Evolutionary conservation across 2,797 vertebrate genomes (phyloP).

Genomic region (Fistularia commersonii): DNA sequence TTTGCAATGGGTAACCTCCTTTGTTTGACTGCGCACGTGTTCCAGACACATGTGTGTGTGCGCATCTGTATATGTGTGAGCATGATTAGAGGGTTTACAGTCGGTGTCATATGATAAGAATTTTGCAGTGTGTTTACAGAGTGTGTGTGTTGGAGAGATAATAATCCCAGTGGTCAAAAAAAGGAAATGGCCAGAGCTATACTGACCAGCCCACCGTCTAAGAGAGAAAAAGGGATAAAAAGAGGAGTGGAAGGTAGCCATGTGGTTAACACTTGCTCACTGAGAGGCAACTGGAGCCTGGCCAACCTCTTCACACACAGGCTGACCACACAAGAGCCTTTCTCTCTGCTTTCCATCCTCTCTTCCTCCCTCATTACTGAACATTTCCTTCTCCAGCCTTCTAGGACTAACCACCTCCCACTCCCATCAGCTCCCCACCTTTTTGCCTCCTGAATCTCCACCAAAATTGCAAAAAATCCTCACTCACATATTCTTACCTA

Average conservation of each 20-base stretch:
- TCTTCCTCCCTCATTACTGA: constrained; percentile 68
- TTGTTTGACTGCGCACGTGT: constrained; percentile 53
- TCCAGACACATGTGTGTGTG: constrained; percentile 9
- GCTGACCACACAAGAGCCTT: constrained; percentile 75
- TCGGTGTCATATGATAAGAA: constrained; percentile 57
- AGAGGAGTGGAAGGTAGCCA: constrained; percentile 63
- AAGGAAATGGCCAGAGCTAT: constrained; percentile 64
- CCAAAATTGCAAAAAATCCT: constrained; percentile 31
- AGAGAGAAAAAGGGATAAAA: constrained; percentile 43
- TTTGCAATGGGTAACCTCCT: constrained; percentile 35
- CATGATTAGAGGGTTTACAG: constrained; percentile 33
- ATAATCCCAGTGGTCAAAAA: constrained; percentile 73
- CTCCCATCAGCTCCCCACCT: constrained; percentile 23
- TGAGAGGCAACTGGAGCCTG: constrained; percentile 71
- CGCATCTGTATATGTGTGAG: constrained; percentile 16
- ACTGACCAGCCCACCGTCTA: constrained; percentile 65
- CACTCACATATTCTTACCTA: constrained; percentile 45
- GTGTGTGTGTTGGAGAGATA: constrained; percentile 66
- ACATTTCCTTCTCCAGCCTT: constrained; percentile 62
- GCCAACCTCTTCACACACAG: constrained; percentile 77
- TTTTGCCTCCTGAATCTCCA: constrained; percentile 41
- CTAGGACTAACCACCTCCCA: constrained; percentile 38
- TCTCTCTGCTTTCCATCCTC: constrained; percentile 68
- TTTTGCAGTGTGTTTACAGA: constrained; percentile 65
- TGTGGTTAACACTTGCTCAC: constrained; percentile 77